Evolutionary conservation across 2,888 invertebrate genomes (phyloP), one percentile per base, ranked within the genome.

Genomic region (Limnephilus auricula): DNA sequence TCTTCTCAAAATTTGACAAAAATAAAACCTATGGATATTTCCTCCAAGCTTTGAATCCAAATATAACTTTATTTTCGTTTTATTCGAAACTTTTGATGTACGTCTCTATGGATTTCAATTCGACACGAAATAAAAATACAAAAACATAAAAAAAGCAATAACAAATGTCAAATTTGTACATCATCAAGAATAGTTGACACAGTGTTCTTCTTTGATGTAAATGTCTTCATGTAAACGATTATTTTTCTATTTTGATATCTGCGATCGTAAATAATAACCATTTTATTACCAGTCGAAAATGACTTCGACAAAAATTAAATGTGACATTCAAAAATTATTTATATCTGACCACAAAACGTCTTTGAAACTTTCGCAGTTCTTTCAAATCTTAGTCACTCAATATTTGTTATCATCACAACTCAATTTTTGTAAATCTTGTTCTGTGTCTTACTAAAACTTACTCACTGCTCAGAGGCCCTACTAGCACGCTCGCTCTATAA

Each of bases 161-260:
- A 50, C 50, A 88, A 88, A 88, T 79, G 87, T 88, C 87, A 88
- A 32, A 88, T 88, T 78, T 79, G 12, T 88, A 65, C 87, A 88
- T 88, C 87, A 79, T 10, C 50, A 45, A 34, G 87, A 10, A 30
- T 87, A 37, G n/a, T 88, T 65, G 65, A 65, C 65, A 34, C 32
- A 34, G 78, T 78, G 34, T 88, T n/a, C n/a, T 79, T 18, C 87
- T 88, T 88, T 88, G 87, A 88, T 88, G 34, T 88, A 31, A 45
- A 86, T 13, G 15, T 37, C 31, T 65, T 86, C 86, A 31, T 37
- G 31, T 86, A 86, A 45, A 50, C 86, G 86, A 79, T 88, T 34
- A 78, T 32, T 65, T 32, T 88, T 78, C 78, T 31, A 31, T 31
- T 86, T 45, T 31, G 86, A 88, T 88, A 78, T 32, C 13, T 12